Conservation (phyloP, 1,140 invertebrate genomes). For the Panulirus ornatus region DNA sequence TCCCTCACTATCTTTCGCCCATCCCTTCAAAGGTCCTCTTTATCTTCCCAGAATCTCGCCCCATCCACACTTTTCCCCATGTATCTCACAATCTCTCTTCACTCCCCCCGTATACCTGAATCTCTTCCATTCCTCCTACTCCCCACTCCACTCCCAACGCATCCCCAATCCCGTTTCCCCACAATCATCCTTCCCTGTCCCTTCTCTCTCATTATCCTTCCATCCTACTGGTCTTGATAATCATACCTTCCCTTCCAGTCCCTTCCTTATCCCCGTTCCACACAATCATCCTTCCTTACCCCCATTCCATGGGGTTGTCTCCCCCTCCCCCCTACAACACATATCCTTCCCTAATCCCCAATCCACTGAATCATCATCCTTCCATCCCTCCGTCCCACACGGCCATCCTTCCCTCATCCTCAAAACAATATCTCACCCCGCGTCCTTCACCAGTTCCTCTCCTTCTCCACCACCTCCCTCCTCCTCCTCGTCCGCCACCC, state of each 20-base stretch:
- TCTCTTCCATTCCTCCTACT: not conserved
- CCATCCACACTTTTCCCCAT: too few species aligned
- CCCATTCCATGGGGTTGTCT: too few species aligned
- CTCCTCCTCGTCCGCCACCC: not conserved
- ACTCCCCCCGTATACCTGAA: not conserved
- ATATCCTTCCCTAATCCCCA: not conserved
- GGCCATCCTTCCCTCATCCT: not conserved
- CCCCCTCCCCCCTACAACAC: not conserved
- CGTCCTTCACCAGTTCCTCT: not conserved
- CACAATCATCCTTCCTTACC: too few species aligned
- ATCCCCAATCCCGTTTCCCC: too few species aligned
- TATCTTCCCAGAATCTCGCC: too few species aligned
- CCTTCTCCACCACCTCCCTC: not conserved
- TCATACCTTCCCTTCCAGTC: too few species aligned
- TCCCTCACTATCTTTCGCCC: too few species aligned
- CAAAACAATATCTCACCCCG: not conserved
- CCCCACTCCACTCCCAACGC: slow-evolving; percentile 2
- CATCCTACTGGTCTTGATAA: too few species aligned
- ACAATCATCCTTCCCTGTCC: too few species aligned
- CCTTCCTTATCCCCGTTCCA: too few species aligned
- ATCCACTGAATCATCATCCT: not conserved
- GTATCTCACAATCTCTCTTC: slow-evolving; percentile 7
- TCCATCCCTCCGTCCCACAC: not conserved
- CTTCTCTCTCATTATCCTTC: too few species aligned
- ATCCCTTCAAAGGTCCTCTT: too few species aligned